Evolutionary conservation across 1,140 invertebrate genomes (phyloP), one percentile per base, ranked within the genome.

Genomic region (Formica selysi): DNA sequence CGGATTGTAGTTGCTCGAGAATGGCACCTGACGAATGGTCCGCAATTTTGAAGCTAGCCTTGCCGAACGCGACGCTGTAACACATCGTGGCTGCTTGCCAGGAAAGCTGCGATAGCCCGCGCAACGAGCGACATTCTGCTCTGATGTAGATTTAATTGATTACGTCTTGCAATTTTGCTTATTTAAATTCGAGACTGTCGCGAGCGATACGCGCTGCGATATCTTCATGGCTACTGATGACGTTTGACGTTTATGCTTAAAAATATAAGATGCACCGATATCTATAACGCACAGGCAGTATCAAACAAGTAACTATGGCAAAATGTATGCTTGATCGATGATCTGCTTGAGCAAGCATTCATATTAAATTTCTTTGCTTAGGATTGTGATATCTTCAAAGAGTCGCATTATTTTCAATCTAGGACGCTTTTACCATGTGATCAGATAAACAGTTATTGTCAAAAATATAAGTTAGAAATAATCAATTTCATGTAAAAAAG

Each of bases 1-100:
- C 26, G 36, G 62, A 41, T 85, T 41, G 76, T 61, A 64, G 70
- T 67, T 32, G 59, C 86, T 64, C 61, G 73, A 51, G 16, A 29
- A 85, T 86, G 78, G 62, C 44, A 61, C 44, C 83, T 86, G 87
- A 92, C 78, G 90, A 91, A 92, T 92, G 83, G 78, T 10, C 44
- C 71, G 59, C 83, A 83, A 91, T 90, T 91, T 90, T 86, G 59
- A 65, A 65, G 44, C 32, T 59, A 16, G 11, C n/a, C 70, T 85
- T 59, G 61, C 29, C 78, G 78, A 78, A 88, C 74, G 81, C 73
- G 61, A 80, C 54, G 54, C 36, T 48, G 22, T 26, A 32, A 2
- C 19, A 29, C 38, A 41, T 41, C 64, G 26, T 19, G 11, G 22
- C 4, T 38, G 73, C 19, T 86, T 70, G 85, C 76, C 65, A 73